A percentile compares a stretch with the other conserved stretches of the same genome.
Conservation (phyloP, 2,797 vertebrate species). For the Muscicapa comitata region DNA sequence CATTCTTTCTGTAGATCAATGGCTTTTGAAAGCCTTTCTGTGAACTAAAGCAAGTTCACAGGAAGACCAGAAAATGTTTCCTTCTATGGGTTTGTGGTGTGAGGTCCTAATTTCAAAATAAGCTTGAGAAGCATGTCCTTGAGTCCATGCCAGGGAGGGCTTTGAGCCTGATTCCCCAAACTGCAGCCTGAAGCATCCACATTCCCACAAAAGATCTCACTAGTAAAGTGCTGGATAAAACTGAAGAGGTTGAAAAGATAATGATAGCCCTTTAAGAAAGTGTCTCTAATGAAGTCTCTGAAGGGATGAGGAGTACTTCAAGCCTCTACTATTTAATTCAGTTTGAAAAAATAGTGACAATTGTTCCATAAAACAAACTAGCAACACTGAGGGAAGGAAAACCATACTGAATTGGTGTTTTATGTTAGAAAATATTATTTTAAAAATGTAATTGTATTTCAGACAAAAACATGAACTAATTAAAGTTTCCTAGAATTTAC, state of each 20-base stretch:
- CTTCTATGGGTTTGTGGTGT: not conserved
- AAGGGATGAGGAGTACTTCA: not conserved
- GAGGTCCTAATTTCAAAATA: not conserved
- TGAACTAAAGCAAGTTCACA: not conserved
- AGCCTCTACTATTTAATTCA: not conserved
- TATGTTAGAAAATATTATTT: not conserved
- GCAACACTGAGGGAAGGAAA: not conserved
- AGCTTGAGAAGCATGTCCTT: not conserved
- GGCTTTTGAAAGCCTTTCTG: not conserved
- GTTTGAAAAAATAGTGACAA: not conserved
- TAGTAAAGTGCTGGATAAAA: not conserved
- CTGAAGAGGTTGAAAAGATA: not conserved
- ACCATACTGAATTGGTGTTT: not conserved
- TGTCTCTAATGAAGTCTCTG: not conserved
- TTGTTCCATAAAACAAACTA: not conserved
- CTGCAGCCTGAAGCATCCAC: not conserved
- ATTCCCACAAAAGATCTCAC: not conserved
- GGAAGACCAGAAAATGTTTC: not conserved
- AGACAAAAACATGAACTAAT: not conserved
- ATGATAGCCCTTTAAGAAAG: not conserved
- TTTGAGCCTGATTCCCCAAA: not conserved
- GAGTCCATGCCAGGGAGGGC: not conserved
- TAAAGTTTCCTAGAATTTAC: not conserved
- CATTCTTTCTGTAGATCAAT: not conserved
- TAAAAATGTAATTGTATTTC: not conserved